These are phyloP conservation scores for Poeciliopsis turrubarensis DNA, from an alignment of 2,113 vertebrate species.

Conservation along the genomic window DNA sequence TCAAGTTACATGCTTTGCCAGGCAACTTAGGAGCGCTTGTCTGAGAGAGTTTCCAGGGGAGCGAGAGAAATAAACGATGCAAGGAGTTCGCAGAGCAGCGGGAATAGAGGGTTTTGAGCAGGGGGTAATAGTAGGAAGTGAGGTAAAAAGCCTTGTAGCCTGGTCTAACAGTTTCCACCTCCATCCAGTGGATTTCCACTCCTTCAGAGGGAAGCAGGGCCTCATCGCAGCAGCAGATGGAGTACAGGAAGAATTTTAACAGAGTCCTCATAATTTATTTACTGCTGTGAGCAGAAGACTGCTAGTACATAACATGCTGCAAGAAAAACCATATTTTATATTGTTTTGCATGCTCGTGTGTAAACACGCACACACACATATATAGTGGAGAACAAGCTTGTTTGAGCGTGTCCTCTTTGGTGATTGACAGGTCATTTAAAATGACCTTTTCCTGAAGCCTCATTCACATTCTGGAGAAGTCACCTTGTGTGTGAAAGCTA, in stretches of 20 bases:
- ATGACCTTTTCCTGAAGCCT: conserved; percentile 31
- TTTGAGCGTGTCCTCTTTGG: conserved; percentile 19
- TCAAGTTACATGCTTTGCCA: not conserved
- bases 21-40: not conserved
- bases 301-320: conserved; percentile 40
- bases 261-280: conserved; percentile 79
- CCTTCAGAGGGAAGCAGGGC: conserved; percentile 31
- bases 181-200: conserved; percentile 3
- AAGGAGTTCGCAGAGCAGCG: not conserved
- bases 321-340: conserved; percentile 11
- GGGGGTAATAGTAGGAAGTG: conserved; percentile 14
- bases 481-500: conserved; percentile 35
- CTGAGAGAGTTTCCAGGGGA: not conserved
- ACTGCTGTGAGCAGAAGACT: conserved; percentile 47
- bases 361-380: not conserved
- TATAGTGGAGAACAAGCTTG: not conserved
- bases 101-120: conserved; percentile 23
- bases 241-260: conserved; percentile 75
- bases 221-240: conserved; percentile 29
- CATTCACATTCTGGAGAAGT: conserved; percentile 66
- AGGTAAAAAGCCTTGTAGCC: conserved; percentile 8
- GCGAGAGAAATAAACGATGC: conserved; percentile 7
- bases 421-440: conserved; percentile 30
- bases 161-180: conserved; percentile 12
- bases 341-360: not conserved